Evolutionary conservation across 1,140 invertebrate species (phyloP), one percentile per base, ranked within the genome.

Genomic region (Armadillidium nasatum): DNA sequence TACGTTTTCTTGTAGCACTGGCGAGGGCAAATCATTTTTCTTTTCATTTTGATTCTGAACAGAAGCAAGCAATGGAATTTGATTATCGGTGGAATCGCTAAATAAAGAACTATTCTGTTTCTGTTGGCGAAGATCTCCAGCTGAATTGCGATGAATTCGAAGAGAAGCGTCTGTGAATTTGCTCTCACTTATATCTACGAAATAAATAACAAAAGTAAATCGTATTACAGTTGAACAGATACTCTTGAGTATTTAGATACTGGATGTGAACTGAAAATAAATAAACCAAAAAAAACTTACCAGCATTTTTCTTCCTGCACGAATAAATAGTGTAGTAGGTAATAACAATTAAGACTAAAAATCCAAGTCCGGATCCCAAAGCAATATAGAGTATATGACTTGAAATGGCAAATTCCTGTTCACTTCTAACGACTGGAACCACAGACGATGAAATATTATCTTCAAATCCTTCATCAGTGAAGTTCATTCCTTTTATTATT

Each of bases 361-460:
- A 46, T 23, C 84, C 74, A 82, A 85, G 71, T 83, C 88, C 72
- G 87, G 89, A 82, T n/a, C 79, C 79, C 87, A 88, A 81, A 85
- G 87, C 77, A 86, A 88, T 75, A 82, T 85, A 33, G 85, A 86
- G 73, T 86, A 86, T 75, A 10, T 84, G 10, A 84, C 85, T 43
- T 84, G 79, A 23, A 67, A 80, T 44, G 75, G 69, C 81, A 68
- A 83, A 85, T 11, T 44, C 69, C 68, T 67, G 77, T 7, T 73
- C 76, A n/a, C 76, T 78, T 44, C 44, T 75, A 44, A 72, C 50
- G 15, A 77, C 69, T 9, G 79, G 73, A 54, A 75, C 76, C 11
- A 54, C 33, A n/a, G 23, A n/a, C 15, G 22, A 71, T 19, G 13
- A 21, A n/a, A n/a, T 21, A 15, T 71, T 43, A n/a, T 75, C 73